Base-by-base conservation (phyloP, 2,888 invertebrate genomes). In the Allophyes oxyacanthae region DNA sequence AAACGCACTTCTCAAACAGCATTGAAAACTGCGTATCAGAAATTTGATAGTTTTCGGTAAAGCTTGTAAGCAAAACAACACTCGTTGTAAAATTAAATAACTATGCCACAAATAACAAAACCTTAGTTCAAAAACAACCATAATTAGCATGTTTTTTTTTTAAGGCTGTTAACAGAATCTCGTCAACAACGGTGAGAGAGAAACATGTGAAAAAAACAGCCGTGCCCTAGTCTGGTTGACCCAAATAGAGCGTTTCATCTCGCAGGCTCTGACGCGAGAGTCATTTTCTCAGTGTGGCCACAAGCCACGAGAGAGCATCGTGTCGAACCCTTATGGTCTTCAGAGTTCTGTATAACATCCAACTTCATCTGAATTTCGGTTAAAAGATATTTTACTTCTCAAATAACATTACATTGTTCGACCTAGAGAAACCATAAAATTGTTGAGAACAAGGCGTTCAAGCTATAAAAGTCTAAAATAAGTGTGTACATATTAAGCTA, bases 221-320 rank as follows among this genome's bases (percentile, higher is more conserved):
- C 69, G 73, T 75, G 73, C 64, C 71, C 74, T 62, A 67, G 78
- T 78, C 57, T 75, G 81, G 85, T 82, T 89, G 89, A 89, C 89
- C 89, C 73, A 86, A 81, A 88, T 88, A 83, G 58, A 72, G 65
- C 61, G 73, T 78, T 84, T 76, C 81, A 81, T 78, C 77, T 78
- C 69, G 65, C 58, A 69, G 73, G 65, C 75, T 69, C 50, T 49
- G 70, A 64, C 73, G 66, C 64, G 72, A 61, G 72, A 61, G 73
- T 77, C 77, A 77, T 76, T 79, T 77, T 72, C 68, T 56, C 58
- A 59, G 63, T 53, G 41, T 45, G 60, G 52, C 52, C 52, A 46
- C 73, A 81, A 80, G 77, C 66, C 48, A 79, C 49, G 59, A 72
- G 82, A 78, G 74, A 62, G 50, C 53, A 67, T 52, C 51, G 48